Evolutionary conservation across 2,113 vertebrate species (phyloP).

Genomic region (Trichechus manatus): DNA sequence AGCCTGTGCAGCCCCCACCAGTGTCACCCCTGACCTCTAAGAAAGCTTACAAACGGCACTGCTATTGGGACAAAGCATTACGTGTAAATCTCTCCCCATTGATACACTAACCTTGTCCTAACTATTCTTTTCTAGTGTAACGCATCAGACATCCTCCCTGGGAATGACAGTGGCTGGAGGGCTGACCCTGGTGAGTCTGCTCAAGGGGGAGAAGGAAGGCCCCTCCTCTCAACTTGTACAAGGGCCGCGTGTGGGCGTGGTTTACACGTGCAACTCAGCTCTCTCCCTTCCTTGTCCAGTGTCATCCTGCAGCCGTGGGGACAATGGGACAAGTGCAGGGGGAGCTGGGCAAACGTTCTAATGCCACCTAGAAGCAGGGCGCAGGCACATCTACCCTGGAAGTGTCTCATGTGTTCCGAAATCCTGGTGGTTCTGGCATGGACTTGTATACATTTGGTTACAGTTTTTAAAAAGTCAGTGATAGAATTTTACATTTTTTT

Average conservation of each 20-base stretch:
- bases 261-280: neutral
- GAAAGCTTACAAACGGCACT: no score
- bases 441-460: accelerated
- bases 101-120: neutral
- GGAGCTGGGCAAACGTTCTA: neutral
- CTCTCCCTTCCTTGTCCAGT: neutral
- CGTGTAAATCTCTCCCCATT: no score
- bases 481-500: no score
- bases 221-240: neutral
- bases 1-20: accelerated
- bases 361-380: neutral
- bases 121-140: neutral
- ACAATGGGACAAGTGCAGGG: no score
- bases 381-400: neutral
- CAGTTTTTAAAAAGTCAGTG: neutral
- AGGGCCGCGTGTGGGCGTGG: constrained; percentile 1
- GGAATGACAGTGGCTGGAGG: neutral
- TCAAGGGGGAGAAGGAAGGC: neutral
- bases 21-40: accelerated
- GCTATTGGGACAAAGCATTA: neutral
- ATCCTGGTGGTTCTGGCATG: neutral
- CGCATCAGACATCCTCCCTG: neutral
- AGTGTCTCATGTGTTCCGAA: neutral
- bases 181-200: neutral
- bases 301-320: neutral